phyloP scores from a whole-genome alignment of 2,113 vertebrate genomes.

The Phyllopteryx taeniolatus region DNA sequence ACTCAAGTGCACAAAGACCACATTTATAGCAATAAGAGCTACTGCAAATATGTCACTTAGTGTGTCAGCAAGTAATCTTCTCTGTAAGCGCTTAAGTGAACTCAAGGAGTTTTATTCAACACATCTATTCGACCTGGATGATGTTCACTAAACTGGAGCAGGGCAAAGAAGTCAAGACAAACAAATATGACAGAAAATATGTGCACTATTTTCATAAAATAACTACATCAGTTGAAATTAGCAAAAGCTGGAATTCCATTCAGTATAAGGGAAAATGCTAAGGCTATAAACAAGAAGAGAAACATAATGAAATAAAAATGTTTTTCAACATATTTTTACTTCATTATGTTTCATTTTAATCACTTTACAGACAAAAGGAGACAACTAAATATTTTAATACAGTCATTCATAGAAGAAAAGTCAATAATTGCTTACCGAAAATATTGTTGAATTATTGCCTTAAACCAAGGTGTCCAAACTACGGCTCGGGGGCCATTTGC shows the following conservation, averaged over 20 bases:
- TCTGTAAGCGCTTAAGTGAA: not conserved
- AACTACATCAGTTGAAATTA: not conserved
- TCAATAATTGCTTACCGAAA: not conserved
- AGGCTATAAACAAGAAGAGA: too few relatives aligned
- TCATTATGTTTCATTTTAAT: too few relatives aligned
- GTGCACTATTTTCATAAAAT: not conserved
- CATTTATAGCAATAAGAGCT: constrained; percentile 1
- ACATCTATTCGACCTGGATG: not conserved
- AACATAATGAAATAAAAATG: too few relatives aligned
- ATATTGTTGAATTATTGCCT: too few relatives aligned
- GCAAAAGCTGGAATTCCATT: not conserved
- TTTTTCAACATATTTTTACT: too few relatives aligned
- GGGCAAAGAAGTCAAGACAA: not conserved
- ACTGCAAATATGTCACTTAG: not conserved
- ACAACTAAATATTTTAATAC: not conserved
- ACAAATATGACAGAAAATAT: not conserved
- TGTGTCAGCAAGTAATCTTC: not conserved
- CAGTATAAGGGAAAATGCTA: too few relatives aligned
- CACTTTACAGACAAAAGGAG: not conserved
- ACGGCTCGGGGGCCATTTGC: too few relatives aligned
- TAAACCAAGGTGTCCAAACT: too few relatives aligned
- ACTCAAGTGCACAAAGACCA: constrained; percentile 3
- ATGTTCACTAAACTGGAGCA: not conserved
- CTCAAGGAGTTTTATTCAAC: not conserved
- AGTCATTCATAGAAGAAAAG: not conserved